Evolutionary conservation across 1,140 invertebrate genomes (phyloP).

Genomic region (Lutraria rhynchaena): DNA sequence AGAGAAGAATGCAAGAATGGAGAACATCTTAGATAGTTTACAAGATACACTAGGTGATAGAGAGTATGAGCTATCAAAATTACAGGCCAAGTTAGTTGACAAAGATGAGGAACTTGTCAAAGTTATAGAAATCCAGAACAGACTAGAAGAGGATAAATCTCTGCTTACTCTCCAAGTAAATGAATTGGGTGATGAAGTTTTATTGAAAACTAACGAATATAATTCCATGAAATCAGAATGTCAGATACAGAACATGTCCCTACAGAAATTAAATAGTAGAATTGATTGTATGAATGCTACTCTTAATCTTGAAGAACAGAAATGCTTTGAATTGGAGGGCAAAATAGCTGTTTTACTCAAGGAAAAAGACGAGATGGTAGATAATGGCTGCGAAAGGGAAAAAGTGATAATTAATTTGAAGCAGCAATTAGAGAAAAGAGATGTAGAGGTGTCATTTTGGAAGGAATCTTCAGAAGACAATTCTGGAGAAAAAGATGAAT

Average conservation of each 20-base stretch:
- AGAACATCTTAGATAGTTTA: slow-evolving; percentile 16
- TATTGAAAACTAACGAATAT: no score
- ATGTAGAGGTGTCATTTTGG: slow-evolving; percentile 1
- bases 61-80: slow-evolving; percentile 25
- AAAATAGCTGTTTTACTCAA: not conserved
- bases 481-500: slow-evolving; percentile 41
- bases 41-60: slow-evolving; percentile 37
- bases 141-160: no score
- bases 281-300: not conserved
- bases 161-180: no score
- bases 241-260: not conserved
- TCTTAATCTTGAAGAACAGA: no score
- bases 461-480: slow-evolving; percentile 33
- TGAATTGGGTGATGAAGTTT: no score
- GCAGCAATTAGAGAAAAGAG: not conserved
- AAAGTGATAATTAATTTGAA: not conserved
- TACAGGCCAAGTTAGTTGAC: not conserved
- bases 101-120: not conserved
- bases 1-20: slow-evolving; percentile 37
- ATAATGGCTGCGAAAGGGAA: not conserved
- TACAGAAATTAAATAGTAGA: not conserved
- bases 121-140: not conserved
- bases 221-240: no score
- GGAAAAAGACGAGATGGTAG: not conserved
- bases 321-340: not conserved